Evolutionary conservation across 2,113 vertebrate species (phyloP).

Genomic region (Pelecanus crispus): DNA sequence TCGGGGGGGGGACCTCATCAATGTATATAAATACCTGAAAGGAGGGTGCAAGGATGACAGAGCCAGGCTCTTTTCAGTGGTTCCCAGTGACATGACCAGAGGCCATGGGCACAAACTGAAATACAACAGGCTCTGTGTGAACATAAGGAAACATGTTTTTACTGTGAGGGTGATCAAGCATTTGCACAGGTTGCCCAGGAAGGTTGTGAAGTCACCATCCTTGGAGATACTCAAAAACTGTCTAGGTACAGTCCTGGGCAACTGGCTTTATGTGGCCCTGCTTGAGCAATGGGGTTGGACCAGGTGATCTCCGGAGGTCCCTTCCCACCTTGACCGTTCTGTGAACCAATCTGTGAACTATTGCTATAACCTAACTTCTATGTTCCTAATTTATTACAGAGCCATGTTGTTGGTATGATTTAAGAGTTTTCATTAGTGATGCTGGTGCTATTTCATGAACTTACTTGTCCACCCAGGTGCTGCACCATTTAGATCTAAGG

Average conservation of each 20-base stretch:
- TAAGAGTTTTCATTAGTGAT: background rate
- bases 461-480: background rate
- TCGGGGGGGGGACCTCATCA: background rate
- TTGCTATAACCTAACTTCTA: background rate
- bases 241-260: background rate
- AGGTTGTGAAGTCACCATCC: background rate
- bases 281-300: background rate
- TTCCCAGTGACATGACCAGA: background rate
- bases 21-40: background rate
- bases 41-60: background rate
- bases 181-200: background rate
- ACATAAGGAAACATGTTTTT: background rate
- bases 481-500: background rate
- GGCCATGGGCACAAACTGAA: background rate
- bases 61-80: background rate
- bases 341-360: background rate
- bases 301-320: background rate
- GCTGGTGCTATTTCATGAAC: background rate
- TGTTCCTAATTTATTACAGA: background rate
- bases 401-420: background rate
- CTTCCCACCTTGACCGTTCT: background rate
- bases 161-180: background rate
- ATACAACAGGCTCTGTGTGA: background rate
- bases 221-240: background rate
- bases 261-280: rapidly evolving